Evolutionary conservation across 2,888 invertebrate genomes (phyloP), one percentile per base, ranked within the genome.

Genomic region (Phytoseiulus persimilis): DNA sequence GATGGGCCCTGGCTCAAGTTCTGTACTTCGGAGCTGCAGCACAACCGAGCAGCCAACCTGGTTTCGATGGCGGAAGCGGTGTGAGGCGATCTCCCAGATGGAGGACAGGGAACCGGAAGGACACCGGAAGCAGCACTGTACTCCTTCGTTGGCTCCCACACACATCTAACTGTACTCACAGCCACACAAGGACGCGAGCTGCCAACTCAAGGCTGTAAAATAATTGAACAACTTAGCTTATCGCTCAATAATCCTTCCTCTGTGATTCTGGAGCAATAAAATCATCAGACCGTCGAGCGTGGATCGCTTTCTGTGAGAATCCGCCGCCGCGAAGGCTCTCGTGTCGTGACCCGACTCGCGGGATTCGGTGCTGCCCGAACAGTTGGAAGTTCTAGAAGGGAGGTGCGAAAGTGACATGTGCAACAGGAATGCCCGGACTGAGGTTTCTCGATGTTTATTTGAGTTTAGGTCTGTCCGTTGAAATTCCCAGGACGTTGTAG

Each of bases 41-140:
- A 65, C 65, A 65, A 65, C 65, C 65, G 65, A 65, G 5, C 65
- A 65, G 65, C 28, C 65, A 65, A 28, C 65, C 65, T 65, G 65
- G 65, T 65, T 65, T 65, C 65, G 65, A 65, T 65, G 65, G 65
- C 65, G 65, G 65, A 65, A 65, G 65, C 65, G 65, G 65, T 65
- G 65, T 65, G 65, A 3, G 65, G 9, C 65, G 65, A 65, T 65
- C 65, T 65, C 65, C 65, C 65, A 65, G 65, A 65, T 65, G 65
- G 65, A 65, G 65, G 65, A 65, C 65, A 65, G 5, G 65, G 65
- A 3, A 65, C 65, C 65, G 65, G 65, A 65, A 65, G 65, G 65
- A 65, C 65, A 65, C 65, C 65, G 65, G 65, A 65, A 65, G 65
- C 65, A 18, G 65, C 65, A 65, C 65, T 18, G 65, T 65, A 65